Percentiles rank a stretch among this genome's conserved stretches.
Evolutionary conservation across 1,140 invertebrate genomes (phyloP).

Genomic region (Pseudomyrmex pallidus): DNA sequence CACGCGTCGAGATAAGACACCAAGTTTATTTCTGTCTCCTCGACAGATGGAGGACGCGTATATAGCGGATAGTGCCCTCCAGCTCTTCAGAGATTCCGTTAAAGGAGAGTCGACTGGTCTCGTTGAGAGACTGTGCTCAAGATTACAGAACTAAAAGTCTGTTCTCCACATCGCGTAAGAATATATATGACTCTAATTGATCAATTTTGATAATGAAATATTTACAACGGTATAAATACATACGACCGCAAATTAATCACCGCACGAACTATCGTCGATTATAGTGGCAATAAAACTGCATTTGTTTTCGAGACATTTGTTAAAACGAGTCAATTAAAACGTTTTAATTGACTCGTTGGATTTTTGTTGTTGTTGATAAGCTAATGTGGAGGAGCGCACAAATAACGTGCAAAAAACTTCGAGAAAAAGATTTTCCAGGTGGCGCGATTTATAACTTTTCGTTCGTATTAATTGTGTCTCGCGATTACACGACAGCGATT

Average conservation of each 20-base stretch:
- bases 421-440: constrained; percentile 37
- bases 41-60: constrained; percentile 12
- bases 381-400: not conserved
- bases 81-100: not conserved
- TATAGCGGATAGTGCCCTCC: not conserved
- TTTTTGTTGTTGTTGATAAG: not conserved
- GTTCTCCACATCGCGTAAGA: not conserved
- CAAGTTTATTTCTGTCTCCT: constrained; percentile 30
- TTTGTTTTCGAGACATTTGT: too few species aligned
- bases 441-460: constrained; percentile 26
- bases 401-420: not conserved
- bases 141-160: not conserved
- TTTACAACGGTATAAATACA: not conserved
- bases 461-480: constrained; percentile 9
- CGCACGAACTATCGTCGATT: too few species aligned
- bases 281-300: too few species aligned
- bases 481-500: constrained; percentile 33
- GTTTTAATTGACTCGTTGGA: not conserved
- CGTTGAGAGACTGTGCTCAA: not conserved
- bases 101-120: not conserved
- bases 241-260: not conserved
- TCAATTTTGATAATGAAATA: not conserved
- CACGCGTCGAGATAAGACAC: not conserved
- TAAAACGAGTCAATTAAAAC: too few species aligned
- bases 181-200: not conserved